Conservation (phyloP, 1,140 invertebrate genomes). For the Hyles vespertilio region DNA sequence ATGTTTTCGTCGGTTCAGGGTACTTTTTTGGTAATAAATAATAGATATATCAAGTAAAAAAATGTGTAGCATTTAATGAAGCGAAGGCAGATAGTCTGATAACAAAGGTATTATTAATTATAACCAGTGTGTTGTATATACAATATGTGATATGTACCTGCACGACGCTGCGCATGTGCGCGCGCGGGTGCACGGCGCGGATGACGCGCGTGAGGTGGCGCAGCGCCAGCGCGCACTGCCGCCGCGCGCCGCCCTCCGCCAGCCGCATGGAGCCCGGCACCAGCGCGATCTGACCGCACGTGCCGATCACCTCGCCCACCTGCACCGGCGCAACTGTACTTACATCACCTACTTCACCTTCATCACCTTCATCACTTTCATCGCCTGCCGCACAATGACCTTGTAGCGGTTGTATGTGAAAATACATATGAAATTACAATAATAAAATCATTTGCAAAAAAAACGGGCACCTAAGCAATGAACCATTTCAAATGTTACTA, state of each 20-base stretch:
- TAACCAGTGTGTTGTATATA: background rate
- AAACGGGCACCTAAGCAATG: too few relatives aligned
- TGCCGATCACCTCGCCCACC: constrained; percentile 88
- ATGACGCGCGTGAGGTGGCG: constrained; percentile 89
- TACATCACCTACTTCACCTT: too few relatives aligned
- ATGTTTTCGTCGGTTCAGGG: background rate
- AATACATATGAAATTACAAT: too few relatives aligned
- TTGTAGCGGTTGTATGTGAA: too few relatives aligned
- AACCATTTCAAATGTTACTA: too few relatives aligned
- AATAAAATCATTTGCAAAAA: too few relatives aligned
- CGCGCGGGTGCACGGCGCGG: constrained; percentile 84
- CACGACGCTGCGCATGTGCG: constrained; percentile 86
- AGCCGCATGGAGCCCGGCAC: constrained; percentile 90
- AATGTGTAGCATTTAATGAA: too few relatives aligned
- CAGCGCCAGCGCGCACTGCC: constrained; percentile 88
- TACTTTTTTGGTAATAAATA: too few relatives aligned
- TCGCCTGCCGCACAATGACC: too few relatives aligned
- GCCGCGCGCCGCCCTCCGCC: constrained; percentile 82
- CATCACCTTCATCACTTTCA: too few relatives aligned
- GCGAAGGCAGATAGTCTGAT: too few relatives aligned
- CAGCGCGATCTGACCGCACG: constrained; percentile 94
- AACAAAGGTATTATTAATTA: background rate
- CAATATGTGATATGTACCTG: constrained; percentile 70
- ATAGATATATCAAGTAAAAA: too few relatives aligned
- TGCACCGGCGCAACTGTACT: constrained; percentile 34